Conservation (phyloP, 2,797 vertebrate genomes). For the Mormyrops attenuatus region DNA sequence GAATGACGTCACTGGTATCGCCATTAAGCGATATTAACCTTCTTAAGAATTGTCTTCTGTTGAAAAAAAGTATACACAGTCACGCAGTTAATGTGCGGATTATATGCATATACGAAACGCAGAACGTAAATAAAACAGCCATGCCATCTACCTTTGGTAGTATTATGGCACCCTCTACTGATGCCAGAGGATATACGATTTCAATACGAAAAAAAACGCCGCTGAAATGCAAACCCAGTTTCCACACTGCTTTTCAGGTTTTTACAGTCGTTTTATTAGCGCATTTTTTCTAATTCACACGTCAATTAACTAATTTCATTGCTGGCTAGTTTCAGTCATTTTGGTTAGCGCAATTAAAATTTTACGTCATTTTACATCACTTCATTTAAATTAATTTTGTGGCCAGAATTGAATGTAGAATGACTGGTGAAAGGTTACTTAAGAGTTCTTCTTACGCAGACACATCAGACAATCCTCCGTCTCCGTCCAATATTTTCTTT, state of each 20-base stretch:
- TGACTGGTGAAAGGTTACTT: background rate
- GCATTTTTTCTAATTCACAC: background rate
- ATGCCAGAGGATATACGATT: background rate
- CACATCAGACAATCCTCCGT: background rate
- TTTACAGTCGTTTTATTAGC: background rate
- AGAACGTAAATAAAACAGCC: background rate
- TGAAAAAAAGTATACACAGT: background rate
- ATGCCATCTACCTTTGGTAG: background rate
- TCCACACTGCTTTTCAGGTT: background rate
- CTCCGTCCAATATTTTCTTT: background rate
- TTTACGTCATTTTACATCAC: background rate
- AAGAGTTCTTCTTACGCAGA: background rate
- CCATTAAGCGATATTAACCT: background rate
- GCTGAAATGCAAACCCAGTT: background rate
- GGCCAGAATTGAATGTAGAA: background rate
- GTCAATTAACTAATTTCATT: background rate
- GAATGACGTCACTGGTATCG: background rate
- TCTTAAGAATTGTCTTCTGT: background rate
- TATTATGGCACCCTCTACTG: background rate
- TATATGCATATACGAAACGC: background rate
- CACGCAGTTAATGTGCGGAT: background rate
- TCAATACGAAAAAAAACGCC: background rate
- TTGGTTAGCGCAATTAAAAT: background rate
- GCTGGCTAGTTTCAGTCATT: background rate
- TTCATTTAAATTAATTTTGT: background rate